Percentiles rank a stretch among this genome's conserved stretches.
Evolutionary conservation across 2,797 vertebrate species (phyloP).

Genomic region (Macroramphosus scolopax): DNA sequence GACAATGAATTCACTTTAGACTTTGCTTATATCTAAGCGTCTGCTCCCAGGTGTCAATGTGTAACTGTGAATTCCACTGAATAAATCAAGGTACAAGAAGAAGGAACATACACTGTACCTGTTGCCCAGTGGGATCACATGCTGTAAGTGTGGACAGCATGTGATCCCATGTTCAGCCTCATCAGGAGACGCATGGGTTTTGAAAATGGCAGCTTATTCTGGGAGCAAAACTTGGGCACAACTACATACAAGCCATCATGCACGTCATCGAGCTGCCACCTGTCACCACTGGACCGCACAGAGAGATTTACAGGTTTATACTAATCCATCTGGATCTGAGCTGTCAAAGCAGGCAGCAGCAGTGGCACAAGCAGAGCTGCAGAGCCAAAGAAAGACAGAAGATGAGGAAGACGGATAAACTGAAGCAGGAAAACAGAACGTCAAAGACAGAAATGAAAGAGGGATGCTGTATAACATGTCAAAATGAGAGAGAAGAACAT

Average conservation of each 20-base stretch:
- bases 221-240: constrained; percentile 32
- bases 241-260: neutral
- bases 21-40: too few species aligned
- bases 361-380: constrained; percentile 22
- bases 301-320: constrained; percentile 61
- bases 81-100: too few species aligned
- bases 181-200: too few species aligned
- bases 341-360: constrained; percentile 22
- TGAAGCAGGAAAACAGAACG: too few species aligned
- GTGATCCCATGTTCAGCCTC: neutral
- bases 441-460: too few species aligned
- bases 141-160: neutral
- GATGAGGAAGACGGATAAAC: constrained; percentile 17
- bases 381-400: constrained; percentile 4
- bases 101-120: too few species aligned
- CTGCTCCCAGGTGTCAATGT: too few species aligned
- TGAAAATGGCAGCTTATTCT: constrained; percentile 31
- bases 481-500: too few species aligned
- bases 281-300: constrained; percentile 36
- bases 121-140: constrained; percentile 9
- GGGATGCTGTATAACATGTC: too few species aligned
- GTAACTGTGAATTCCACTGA: too few species aligned
- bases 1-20: too few species aligned
- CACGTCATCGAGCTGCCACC: constrained; percentile 30
- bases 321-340: constrained; percentile 57